Conservation (phyloP, 2,797 vertebrate species). For the Orestias chungarensis region DNA sequence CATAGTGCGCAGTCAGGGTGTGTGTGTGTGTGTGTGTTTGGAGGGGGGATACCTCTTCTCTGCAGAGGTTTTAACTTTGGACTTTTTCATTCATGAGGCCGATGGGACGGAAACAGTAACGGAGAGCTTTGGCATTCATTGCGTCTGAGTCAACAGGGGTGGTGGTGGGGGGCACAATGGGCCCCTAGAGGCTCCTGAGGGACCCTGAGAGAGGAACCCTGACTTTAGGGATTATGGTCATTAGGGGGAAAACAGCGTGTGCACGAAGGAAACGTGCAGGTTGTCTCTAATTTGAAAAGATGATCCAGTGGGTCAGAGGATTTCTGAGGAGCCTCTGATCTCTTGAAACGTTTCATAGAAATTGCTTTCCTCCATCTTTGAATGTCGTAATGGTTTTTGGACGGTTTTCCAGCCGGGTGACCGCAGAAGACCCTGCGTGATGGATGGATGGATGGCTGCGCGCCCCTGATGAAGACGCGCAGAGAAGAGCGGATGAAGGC, state of each 20-base stretch:
- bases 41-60: slow-evolving; percentile 64
- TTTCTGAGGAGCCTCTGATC: too few relatives aligned
- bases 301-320: slow-evolving; percentile 8
- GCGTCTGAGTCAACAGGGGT: slow-evolving; percentile 78
- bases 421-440: slow-evolving; percentile 16
- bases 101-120: slow-evolving; percentile 80
- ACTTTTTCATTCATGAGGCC: slow-evolving; percentile 82
- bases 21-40: neutral
- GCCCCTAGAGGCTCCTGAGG: slow-evolving; percentile 65
- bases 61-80: slow-evolving; percentile 72
- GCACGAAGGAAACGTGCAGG: slow-evolving; percentile 13
- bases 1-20: slow-evolving; percentile 50
- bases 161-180: slow-evolving; percentile 69
- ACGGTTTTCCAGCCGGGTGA: neutral
- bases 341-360: neutral
- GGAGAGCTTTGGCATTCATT: slow-evolving; percentile 78
- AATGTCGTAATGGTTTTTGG: neutral
- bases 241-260: slow-evolving; percentile 11
- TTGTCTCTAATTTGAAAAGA: neutral
- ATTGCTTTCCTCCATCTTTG: neutral
- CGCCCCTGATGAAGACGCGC: slow-evolving; percentile 45
- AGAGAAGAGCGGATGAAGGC: slow-evolving; percentile 46
- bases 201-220: slow-evolving; percentile 62
- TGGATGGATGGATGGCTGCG: slow-evolving; percentile 56
- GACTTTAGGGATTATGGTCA: slow-evolving; percentile 59